Conservation (phyloP, 1,140 invertebrate species). For the Sesamia nonagrioides region DNA sequence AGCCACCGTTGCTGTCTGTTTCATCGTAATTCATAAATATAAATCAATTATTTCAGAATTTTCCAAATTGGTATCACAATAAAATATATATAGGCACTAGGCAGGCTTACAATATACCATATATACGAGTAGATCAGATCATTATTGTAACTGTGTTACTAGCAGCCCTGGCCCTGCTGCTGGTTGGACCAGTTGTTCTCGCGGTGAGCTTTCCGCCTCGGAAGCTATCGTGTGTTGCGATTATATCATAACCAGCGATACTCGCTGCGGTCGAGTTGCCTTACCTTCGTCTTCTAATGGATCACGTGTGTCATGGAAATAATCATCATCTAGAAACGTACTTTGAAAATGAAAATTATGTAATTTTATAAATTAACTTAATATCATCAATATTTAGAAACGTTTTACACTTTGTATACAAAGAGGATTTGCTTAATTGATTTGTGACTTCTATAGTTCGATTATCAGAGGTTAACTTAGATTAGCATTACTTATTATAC, state of each 20-base stretch:
- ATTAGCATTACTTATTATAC: no score
- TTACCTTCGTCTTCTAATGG: not conserved
- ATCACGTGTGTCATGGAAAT: not conserved
- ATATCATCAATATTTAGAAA: not conserved
- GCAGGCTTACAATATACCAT: no score
- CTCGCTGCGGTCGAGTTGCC: not conserved
- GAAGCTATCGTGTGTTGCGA: slow-evolving; percentile 29
- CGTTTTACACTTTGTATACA: no score
- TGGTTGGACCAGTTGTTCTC: not conserved
- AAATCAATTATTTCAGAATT: no score
- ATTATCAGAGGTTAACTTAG: not conserved
- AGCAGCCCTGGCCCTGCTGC: not conserved
- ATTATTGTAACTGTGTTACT: not conserved
- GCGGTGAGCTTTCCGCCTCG: slow-evolving; percentile 27
- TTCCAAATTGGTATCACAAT: no score
- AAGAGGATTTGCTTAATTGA: no score
- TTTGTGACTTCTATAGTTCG: not conserved
- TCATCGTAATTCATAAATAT: no score
- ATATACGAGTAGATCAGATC: not conserved
- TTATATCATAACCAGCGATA: slow-evolving; percentile 5
- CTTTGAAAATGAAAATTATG: slow-evolving; percentile 4
- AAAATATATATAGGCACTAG: no score
- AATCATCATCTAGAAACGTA: not conserved
- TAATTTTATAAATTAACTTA: not conserved
- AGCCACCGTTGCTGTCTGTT: no score